Evolutionary conservation across 2,797 vertebrate species (phyloP).

Genomic region (Chelon labrosus): DNA sequence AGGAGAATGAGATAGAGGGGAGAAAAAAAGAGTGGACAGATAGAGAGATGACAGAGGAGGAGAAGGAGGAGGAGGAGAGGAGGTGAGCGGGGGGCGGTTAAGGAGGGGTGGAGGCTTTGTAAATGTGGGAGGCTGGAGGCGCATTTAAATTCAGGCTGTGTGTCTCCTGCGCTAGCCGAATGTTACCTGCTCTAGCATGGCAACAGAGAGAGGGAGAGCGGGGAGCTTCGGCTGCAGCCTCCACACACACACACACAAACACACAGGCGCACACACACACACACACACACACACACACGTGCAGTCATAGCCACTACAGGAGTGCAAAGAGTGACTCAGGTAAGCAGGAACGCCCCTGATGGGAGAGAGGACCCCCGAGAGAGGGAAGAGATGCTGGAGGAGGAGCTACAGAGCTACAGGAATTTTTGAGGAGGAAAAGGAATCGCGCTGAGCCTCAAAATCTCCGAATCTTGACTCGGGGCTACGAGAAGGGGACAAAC

Average conservation of each 20-base stretch:
- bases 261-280: slow-evolving; percentile 32
- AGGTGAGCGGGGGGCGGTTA: slow-evolving; percentile 12
- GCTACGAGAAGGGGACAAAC: slow-evolving; percentile 53
- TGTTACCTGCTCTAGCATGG: slow-evolving; percentile 81
- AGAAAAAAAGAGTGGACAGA: slow-evolving; percentile 25
- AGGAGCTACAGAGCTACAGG: slow-evolving; percentile 58
- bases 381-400: slow-evolving; percentile 57
- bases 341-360: slow-evolving; percentile 68
- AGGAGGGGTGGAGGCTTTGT: slow-evolving; percentile 63
- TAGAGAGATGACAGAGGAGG: slow-evolving; percentile 34
- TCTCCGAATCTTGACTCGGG: slow-evolving; percentile 67
- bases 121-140: slow-evolving; percentile 67
- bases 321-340: slow-evolving; percentile 74
- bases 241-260: slow-evolving; percentile 47
- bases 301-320: slow-evolving; percentile 54
- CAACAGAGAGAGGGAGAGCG: slow-evolving; percentile 74
- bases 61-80: not conserved
- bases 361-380: slow-evolving; percentile 61
- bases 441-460: slow-evolving; percentile 52
- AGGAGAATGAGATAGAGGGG: slow-evolving; percentile 38
- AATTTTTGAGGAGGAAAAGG: slow-evolving; percentile 42
- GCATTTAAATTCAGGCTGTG: slow-evolving; percentile 85
- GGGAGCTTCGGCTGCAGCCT: slow-evolving; percentile 68
- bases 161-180: slow-evolving; percentile 82
- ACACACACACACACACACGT: slow-evolving; percentile 19